Base-by-base conservation (phyloP, 1,140 invertebrate species). In the Stratiolaelaps scimitus region DNA sequence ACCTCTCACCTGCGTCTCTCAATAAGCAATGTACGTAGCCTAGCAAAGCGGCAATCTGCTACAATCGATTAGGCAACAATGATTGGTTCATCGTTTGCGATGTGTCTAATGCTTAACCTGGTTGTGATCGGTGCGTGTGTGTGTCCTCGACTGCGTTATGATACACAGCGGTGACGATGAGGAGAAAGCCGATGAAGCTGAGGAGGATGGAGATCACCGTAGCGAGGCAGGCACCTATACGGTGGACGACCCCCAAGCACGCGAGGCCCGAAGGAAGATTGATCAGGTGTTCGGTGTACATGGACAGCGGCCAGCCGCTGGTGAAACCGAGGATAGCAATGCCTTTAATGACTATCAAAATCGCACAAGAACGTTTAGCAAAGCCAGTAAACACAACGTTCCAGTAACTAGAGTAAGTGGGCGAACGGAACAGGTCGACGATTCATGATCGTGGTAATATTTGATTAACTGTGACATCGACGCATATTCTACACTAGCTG, bases 191-290 rank as follows among this genome's bases (percentile, higher is more conserved):
- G 23, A 7, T 2, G 28, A 17, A 26, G 48, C 28, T 26, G 44
- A 43, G 1, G 19, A 48, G 68, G 66, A 66, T 66, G 72, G 70
- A 23, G 74, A 75, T 64, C 71, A 71, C 69, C 74, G 77, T 28
- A 88, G 86, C 74, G 86, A 89, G 73, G 80, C 85, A 6, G 89
- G 89, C 30, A 92, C 89, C 1, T 92, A 92, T 70, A 92, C 89
- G 0, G 83, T 92, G 43, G 76, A 75, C 30, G 87, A 87, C 70
- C 85, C 85, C 0, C 88, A 89, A 71, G 86, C 88, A 71, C 85
- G 89, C 69, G 85, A 87, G 77, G 88, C 88, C 48, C 79, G 87
- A 70, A 85, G 86, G 80, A 86, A 86, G 71, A 92, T 92, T 70
- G 88, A 91, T 71, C 81, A 82, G 69, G 82, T 83, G 45, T 88